Base-by-base conservation (phyloP, 2,888 invertebrate species). In the Branchipolynoe longqiensis region DNA sequence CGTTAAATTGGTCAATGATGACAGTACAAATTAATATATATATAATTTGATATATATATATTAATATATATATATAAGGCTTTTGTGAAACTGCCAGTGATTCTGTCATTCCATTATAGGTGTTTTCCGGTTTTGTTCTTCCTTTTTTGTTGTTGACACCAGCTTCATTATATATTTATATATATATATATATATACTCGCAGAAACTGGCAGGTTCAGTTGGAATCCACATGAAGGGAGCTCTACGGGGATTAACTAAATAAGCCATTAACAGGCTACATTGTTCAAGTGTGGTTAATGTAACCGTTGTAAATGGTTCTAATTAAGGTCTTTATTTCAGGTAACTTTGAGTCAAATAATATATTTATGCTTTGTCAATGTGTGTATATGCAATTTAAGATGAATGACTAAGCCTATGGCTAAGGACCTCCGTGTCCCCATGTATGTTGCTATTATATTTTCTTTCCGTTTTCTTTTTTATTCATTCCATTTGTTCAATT, bases 131-230 rank as follows among this genome's bases (percentile, higher is more conserved):
- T 38, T 33, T 36, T 38, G 33, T 69, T 14, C n/a, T n/a, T n/a
- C n/a, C n/a, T n/a, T n/a, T n/a, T n/a, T n/a, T n/a, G n/a, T n/a
- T n/a, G n/a, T n/a, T n/a, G n/a, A n/a, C n/a, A n/a, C n/a, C n/a
- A n/a, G n/a, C n/a, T n/a, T n/a, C n/a, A n/a, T n/a, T n/a, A n/a
- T n/a, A n/a, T n/a, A n/a, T n/a, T n/a, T n/a, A 25, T 22, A 69
- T 33, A 18, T 38, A n/a, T 36, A 28, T 22, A 38, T 69, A 36
- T 33, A 69, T 38, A 0, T 28, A 36, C 14, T 69, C n/a, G 38
- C 4, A 62, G 28, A 31, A 31, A 62, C 62, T 62, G 62, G 69
- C 69, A n/a, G 69, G 69, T 33, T 69, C 69, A 69, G 69, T 69
- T 22, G 18, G 38, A 36, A n/a, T 36, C 33, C 2, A 22, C 14